These are phyloP conservation scores for Sympetrum striolatum DNA, from an alignment of 2,888 invertebrate species.

Conservation along the genomic window DNA sequence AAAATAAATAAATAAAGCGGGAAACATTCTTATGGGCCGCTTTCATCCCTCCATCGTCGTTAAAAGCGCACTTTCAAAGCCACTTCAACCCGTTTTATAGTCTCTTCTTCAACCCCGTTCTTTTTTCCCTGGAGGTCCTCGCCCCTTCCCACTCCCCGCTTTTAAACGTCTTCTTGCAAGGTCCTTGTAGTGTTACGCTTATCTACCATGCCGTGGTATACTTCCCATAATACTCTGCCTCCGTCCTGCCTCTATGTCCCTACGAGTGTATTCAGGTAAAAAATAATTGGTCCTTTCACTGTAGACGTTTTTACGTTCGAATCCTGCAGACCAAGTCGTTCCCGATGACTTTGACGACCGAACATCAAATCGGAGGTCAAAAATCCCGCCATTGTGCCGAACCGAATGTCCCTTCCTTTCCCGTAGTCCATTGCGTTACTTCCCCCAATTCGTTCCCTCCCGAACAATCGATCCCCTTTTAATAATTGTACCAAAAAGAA, in stretches of 20 bases:
- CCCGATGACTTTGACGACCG: neutral
- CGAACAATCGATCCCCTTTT: neutral
- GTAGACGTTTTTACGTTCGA: neutral
- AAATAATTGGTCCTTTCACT: neutral
- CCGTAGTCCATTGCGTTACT: neutral
- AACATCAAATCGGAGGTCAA: neutral
- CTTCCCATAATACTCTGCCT: neutral
- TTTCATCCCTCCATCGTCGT: constrained; percentile 27
- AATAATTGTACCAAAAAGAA: neutral
- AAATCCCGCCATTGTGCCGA: neutral
- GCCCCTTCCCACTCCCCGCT: neutral
- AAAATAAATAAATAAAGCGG: constrained; percentile 17
- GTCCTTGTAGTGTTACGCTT: neutral
- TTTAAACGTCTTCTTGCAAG: neutral
- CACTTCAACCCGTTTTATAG: constrained; percentile 33
- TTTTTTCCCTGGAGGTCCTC: neutral
- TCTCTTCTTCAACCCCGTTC: neutral
- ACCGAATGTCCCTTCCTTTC: neutral
- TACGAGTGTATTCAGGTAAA: neutral
- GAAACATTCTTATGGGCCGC: constrained; percentile 22
- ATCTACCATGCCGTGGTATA: neutral
- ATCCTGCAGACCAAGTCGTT: neutral
- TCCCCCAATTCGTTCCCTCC: neutral
- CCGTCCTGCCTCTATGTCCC: neutral
- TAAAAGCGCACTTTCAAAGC: constrained; percentile 25